phyloP scores from a whole-genome alignment of 2,113 vertebrate genomes.

The Thamnaconus septentrionalis region DNA sequence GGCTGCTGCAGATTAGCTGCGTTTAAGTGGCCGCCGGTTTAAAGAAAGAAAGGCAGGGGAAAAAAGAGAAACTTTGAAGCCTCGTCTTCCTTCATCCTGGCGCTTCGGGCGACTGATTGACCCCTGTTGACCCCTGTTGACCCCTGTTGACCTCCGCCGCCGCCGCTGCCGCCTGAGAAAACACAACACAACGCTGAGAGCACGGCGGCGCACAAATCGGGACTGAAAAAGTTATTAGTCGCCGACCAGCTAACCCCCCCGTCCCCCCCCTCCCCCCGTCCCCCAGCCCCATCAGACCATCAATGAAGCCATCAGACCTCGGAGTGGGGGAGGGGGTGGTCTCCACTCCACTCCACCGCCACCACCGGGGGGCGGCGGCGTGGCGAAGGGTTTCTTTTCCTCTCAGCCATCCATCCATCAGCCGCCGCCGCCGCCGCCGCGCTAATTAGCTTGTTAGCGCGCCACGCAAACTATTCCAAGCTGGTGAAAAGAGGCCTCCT shows the following conservation, averaged over 20 bases:
- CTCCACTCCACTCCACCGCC: background rate
- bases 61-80: background rate
- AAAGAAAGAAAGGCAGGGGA: too few species aligned
- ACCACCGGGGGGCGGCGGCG: conserved; percentile 45
- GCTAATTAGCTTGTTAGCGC: conserved; percentile 81
- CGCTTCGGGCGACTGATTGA: conserved; percentile 40
- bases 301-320: conserved; percentile 69
- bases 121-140: conserved; percentile 55
- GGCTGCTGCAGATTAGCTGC: conserved; percentile 6
- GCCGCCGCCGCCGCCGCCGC: conserved; percentile 57
- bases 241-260: conserved; percentile 44
- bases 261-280: conserved; percentile 58
- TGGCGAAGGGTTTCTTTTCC: too few species aligned
- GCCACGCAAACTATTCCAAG: conserved; percentile 76
- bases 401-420: too few species aligned
- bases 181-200: conserved; percentile 12
- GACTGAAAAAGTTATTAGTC: conserved; percentile 44
- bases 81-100: conserved; percentile 40
- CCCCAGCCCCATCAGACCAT: conserved; percentile 52
- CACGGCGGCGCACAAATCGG: conserved; percentile 7
- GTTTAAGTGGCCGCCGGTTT: conserved; percentile 8
- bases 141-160: conserved; percentile 48
- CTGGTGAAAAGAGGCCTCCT: conserved; percentile 74
- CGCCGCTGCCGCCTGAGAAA: conserved; percentile 32
- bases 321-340: conserved; percentile 52